Conservation (phyloP, 2,113 vertebrate genomes). For the human (Homo sapiens) region DNA sequence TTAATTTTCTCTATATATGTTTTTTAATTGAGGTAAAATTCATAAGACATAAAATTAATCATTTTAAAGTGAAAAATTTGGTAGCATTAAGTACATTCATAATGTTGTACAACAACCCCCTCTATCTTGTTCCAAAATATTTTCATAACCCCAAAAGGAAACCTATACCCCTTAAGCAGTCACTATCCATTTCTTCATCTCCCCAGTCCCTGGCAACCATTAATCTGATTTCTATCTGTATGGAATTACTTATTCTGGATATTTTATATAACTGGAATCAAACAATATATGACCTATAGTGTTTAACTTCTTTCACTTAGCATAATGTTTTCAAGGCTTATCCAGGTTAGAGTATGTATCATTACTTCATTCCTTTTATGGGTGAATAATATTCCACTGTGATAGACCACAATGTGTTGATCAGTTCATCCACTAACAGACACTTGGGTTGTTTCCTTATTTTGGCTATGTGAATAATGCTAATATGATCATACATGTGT, state of each 20-base stretch:
- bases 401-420: neutral
- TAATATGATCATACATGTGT: neutral
- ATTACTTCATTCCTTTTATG: neutral
- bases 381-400: neutral
- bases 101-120: neutral
- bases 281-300: neutral
- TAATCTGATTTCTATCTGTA: neutral
- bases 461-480: neutral
- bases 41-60: neutral
- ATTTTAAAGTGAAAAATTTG: neutral
- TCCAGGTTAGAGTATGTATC: neutral
- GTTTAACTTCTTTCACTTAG: neutral
- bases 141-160: neutral
- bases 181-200: too few species aligned
- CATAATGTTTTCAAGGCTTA: neutral
- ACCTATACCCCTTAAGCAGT: neutral
- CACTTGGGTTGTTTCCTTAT: neutral
- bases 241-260: neutral
- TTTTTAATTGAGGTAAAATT: constrained; percentile 2
- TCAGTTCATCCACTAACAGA: neutral
- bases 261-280: neutral
- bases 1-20: neutral
- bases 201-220: neutral
- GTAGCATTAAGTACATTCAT: neutral
- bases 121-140: neutral